Percentiles rank a stretch among this genome's conserved stretches.
These are phyloP conservation scores for Maniola hyperantus DNA, from an alignment of 2,888 invertebrate species.

Conservation along the genomic window DNA sequence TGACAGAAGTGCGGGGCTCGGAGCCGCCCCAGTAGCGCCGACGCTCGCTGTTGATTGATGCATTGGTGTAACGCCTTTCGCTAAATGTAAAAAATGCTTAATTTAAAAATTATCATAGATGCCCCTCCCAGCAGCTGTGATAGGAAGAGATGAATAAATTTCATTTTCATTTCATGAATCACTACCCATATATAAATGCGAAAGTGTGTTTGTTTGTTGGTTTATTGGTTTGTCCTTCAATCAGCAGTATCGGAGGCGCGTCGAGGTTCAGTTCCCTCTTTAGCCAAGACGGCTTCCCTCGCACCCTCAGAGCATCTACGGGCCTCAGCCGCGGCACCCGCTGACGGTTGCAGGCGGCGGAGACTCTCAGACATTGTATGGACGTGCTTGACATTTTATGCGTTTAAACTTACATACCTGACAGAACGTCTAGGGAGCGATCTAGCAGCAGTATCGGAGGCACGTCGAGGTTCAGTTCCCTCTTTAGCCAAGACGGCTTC, in stretches of 20 bases:
- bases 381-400: slow-evolving; percentile 52
- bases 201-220: no score
- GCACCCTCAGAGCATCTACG: slow-evolving; percentile 67
- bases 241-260: slow-evolving; percentile 66
- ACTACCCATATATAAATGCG: no score
- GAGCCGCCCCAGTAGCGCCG: slow-evolving; percentile 74
- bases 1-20: slow-evolving; percentile 73
- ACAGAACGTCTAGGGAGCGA: no score
- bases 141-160: no score
- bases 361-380: slow-evolving; percentile 72
- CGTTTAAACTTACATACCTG: slow-evolving; percentile 49
- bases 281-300: slow-evolving; percentile 46
- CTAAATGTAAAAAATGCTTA: slow-evolving; percentile 43
- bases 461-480: slow-evolving; percentile 60
- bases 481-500: slow-evolving; percentile 45
- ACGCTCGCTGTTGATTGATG: slow-evolving; percentile 74
- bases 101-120: background rate
- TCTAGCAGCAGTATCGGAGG: slow-evolving; percentile 65
- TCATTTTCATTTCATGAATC: no score
- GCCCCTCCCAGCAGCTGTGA: background rate
- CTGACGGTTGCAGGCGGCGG: slow-evolving; percentile 63
- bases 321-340: slow-evolving; percentile 54
- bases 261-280: slow-evolving; percentile 54
- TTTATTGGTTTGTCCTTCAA: no score
- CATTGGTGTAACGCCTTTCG: slow-evolving; percentile 72